Evolutionary conservation across 2,113 vertebrate species (phyloP).

Genomic region (Sinocyclocheilus anophthalmus): DNA sequence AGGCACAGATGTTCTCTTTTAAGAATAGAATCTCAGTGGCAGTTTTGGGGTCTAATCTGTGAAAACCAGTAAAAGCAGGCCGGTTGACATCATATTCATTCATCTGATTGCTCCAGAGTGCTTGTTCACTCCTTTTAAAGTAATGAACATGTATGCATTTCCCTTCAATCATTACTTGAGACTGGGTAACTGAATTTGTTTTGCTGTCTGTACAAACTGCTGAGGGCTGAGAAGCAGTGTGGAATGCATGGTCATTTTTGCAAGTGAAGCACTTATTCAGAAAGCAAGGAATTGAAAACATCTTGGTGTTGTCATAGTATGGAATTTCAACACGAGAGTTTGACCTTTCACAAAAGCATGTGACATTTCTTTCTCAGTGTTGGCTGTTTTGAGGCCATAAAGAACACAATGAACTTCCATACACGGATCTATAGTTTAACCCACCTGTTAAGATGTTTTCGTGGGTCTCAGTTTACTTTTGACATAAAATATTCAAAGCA

Average conservation of each 20-base stretch:
- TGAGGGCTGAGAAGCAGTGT: not conserved
- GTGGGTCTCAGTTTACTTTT: not conserved
- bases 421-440: not conserved
- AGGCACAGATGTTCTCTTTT: not conserved
- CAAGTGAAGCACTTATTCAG: not conserved
- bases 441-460: not conserved
- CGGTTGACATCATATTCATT: conserved; percentile 20
- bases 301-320: not conserved
- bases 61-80: not conserved
- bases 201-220: not conserved
- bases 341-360: conserved; percentile 38
- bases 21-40: not conserved
- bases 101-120: conserved; percentile 13
- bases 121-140: conserved; percentile 29
- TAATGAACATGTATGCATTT: conserved; percentile 30
- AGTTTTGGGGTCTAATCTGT: not conserved
- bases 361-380: conserved; percentile 1
- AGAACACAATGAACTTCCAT: not conserved
- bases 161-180: conserved; percentile 22
- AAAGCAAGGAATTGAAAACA: conserved; percentile 20
- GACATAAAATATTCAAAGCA: not conserved
- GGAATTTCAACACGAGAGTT: conserved; percentile 19
- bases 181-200: not conserved
- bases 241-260: conserved; percentile 3
- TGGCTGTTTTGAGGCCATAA: not conserved